Percentiles rank a stretch among this genome's conserved stretches.
phyloP scores from a whole-genome alignment of 2,113 vertebrate genomes.

The Zosterops japonicus region DNA sequence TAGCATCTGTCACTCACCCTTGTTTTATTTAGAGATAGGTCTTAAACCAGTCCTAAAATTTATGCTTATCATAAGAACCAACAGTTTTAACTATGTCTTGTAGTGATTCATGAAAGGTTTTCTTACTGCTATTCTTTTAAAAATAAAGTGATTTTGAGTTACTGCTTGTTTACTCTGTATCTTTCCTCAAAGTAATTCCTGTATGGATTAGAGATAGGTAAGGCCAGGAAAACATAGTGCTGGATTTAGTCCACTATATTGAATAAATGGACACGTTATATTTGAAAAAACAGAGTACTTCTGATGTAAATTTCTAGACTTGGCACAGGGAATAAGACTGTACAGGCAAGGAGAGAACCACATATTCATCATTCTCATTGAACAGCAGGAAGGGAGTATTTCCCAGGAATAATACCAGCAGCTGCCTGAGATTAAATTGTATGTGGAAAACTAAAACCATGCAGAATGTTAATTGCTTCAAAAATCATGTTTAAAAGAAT shows the following conservation, averaged over 20 bases:
- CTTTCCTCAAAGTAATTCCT: neutral
- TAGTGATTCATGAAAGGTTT: neutral
- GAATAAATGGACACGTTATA: neutral
- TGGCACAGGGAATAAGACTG: neutral
- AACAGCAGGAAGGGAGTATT: neutral
- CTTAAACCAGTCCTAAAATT: neutral
- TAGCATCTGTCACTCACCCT: conserved; percentile 20
- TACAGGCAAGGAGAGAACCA: neutral
- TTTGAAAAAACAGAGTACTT: neutral
- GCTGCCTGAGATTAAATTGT: neutral
- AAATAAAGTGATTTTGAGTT: neutral
- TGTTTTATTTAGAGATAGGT: conserved; percentile 3
- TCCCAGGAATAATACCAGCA: neutral
- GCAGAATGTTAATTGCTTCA: neutral
- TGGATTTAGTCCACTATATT: neutral
- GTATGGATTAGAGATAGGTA: neutral
- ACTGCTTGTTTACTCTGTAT: neutral
- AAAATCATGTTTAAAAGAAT: neutral
- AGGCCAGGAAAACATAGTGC: neutral
- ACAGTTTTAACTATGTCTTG: conserved; percentile 2
- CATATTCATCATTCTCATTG: neutral
- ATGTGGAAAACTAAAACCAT: neutral
- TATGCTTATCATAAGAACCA: conserved; percentile 2
- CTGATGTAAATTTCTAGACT: conserved; percentile 3
- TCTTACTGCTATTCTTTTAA: neutral